Conservation (phyloP, 2,888 invertebrate species). For the Synanthedon andrenaeformis region DNA sequence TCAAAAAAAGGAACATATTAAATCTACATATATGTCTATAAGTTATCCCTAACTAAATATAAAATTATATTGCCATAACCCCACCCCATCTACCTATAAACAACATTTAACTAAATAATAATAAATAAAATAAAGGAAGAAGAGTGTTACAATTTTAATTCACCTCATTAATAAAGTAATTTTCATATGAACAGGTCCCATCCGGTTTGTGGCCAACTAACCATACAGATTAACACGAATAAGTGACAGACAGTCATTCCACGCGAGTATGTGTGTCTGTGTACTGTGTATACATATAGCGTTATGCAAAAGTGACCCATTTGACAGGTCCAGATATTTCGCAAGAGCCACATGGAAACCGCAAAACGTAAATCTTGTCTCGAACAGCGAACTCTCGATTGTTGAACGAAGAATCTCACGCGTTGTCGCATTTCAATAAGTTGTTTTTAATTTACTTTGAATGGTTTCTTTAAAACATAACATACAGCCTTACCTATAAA, state of each 20-base stretch:
- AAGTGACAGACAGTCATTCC: slow-evolving; percentile 6
- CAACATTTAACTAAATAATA: too few species aligned
- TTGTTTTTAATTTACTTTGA: neutral
- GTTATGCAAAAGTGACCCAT: slow-evolving; percentile 4
- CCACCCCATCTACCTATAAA: too few species aligned
- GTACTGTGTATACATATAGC: neutral
- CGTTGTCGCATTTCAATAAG: too few species aligned
- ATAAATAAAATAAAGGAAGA: too few species aligned
- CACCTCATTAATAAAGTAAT: slow-evolving; percentile 1
- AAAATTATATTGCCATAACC: too few species aligned
- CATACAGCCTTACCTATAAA: too few species aligned
- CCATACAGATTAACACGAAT: slow-evolving; percentile 6
- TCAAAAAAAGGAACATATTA: too few species aligned
- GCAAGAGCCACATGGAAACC: slow-evolving; percentile 1
- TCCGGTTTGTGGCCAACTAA: slow-evolving; percentile 7
- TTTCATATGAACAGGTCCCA: slow-evolving; percentile 2
- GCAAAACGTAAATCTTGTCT: slow-evolving; percentile 1
- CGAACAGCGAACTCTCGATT: neutral
- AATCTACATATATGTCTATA: too few species aligned
- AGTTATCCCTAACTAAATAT: too few species aligned
- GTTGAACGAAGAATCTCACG: too few species aligned
- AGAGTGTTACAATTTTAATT: too few species aligned
- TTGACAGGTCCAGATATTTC: neutral
- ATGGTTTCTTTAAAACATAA: neutral
- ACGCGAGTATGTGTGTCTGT: neutral